Evolutionary conservation across 1,140 invertebrate species (phyloP), one percentile per base, ranked within the genome.

Genomic region (Sycobia sp.): DNA sequence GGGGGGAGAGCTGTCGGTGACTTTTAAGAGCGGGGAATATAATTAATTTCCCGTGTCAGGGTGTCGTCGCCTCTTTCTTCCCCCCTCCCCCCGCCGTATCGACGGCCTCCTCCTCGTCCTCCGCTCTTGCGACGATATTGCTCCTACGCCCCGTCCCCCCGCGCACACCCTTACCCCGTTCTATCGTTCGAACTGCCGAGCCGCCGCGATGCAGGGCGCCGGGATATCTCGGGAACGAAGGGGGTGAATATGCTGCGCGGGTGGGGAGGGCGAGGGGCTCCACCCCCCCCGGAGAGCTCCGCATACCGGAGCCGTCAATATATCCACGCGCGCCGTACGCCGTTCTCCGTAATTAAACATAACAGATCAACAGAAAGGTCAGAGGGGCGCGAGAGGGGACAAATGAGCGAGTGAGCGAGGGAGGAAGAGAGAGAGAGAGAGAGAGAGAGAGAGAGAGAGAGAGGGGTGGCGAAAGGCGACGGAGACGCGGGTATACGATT

Each of bases 21-120:
- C 73, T 80, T 80, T 76, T 72, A 78, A 74, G 43, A 76, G 71
- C 75, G 77, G n/a, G n/a, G n/a, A n/a, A n/a, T 79, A 79, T 81
- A 82, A 82, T 82, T 82, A 82, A 81, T 82, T 80, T 77, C 74
- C 79, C 75, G 73, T 81, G 77, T 82, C 79, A 80, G 63, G 64
- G 66, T 66, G 70, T 55, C n/a, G 62, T 61, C 41, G 46, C 32
- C 60, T 66, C 63, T 59, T 53, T 61, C 63, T 27, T 18, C 57
- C 39, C 23, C 44, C 63, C 62, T 22, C 39, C 11, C 69, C 63
- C 56, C 50, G 58, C 66, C n/a, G 53, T 59, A 67, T 71, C 69
- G 51, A 73, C 72, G 66, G 67, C 57, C 71, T 67, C 72, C 67
- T 69, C 69, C 65, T 70, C 71, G 71, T n/a, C n/a, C n/a, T n/a